Evolutionary conservation across 2,888 invertebrate species (phyloP).

Genomic region (Chymomyza amoena): DNA sequence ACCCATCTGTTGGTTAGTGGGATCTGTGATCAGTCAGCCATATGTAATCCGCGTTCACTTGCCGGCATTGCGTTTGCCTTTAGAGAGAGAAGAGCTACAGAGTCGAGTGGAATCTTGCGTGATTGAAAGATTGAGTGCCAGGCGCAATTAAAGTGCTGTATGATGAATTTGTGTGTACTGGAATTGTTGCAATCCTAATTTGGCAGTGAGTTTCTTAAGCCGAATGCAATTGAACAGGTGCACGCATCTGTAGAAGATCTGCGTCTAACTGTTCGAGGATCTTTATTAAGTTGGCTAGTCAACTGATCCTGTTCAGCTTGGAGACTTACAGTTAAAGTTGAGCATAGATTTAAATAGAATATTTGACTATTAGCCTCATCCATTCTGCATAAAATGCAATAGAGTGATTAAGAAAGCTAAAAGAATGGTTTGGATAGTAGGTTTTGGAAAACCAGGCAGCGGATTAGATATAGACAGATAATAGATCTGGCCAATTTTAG

Average conservation of each 20-base stretch:
- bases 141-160: constrained; percentile 67
- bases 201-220: constrained; percentile 46
- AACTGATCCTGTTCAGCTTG: too few species aligned
- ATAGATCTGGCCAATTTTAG: too few species aligned
- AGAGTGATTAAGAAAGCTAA: too few species aligned
- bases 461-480: too few species aligned
- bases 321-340: too few species aligned
- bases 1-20: constrained; percentile 7
- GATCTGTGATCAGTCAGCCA: constrained; percentile 35
- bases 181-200: constrained; percentile 68
- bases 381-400: too few species aligned
- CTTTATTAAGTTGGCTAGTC: background rate
- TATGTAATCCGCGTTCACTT: constrained; percentile 51
- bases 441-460: too few species aligned
- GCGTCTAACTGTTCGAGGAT: background rate
- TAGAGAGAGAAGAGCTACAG: background rate
- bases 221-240: constrained; percentile 50
- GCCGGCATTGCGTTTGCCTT: background rate
- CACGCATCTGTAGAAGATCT: background rate
- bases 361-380: too few species aligned
- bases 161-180: constrained; percentile 57
- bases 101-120: constrained; percentile 37
- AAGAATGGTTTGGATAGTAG: too few species aligned
- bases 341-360: too few species aligned
- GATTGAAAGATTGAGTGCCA: constrained; percentile 77